Base-by-base conservation (phyloP, 2,888 invertebrate genomes). In the Athalia rosae region DNA sequence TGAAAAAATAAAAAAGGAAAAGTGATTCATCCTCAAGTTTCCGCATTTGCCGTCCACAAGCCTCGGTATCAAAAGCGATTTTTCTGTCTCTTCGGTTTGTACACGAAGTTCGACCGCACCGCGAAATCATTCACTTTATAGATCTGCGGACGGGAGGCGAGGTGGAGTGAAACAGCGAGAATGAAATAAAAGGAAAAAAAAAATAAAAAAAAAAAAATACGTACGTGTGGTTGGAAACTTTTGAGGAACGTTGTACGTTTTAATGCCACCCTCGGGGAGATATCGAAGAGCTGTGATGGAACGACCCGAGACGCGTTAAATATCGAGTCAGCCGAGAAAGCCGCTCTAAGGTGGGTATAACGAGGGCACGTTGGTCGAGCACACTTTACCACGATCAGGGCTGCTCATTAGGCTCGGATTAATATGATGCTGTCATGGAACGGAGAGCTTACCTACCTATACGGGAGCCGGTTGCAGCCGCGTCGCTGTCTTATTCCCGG, bases 341-440 rank as follows among this genome's bases (percentile, higher is more conserved):
- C 76, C 50, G 50, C 76, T 53, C 78, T 79, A 81, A 80, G 73
- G 79, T 81, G 78, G 79, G 79, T 77, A 74, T 66, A 64, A 79
- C 78, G 85, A 84, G 85, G 79, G 77, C 79, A 80, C 81, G 80
- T 77, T 78, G 77, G 80, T 82, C 76, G 78, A 74, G 61, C 79
- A 74, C 78, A 80, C 79, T 82, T 82, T 81, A 79, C 81, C 79
- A 79, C 45, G 61, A 73, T 74, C 78, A 76, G 78, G 78, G 79
- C 79, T 71, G 84, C 88, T 89, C 88, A 89, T 89, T 89, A 89
- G 88, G 83, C 80, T 79, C 78, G 87, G 86, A 89, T 88, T 88
- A 89, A 89, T 89, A 88, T 84, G 87, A 88, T 85, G 84, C 85
- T 83, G 82, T 84, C 83, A 77, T 67, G 78, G 81, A 81, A 82